These are phyloP conservation scores for Barnardius zonarius DNA, from an alignment of 2,113 vertebrate species.

Conservation along the genomic window DNA sequence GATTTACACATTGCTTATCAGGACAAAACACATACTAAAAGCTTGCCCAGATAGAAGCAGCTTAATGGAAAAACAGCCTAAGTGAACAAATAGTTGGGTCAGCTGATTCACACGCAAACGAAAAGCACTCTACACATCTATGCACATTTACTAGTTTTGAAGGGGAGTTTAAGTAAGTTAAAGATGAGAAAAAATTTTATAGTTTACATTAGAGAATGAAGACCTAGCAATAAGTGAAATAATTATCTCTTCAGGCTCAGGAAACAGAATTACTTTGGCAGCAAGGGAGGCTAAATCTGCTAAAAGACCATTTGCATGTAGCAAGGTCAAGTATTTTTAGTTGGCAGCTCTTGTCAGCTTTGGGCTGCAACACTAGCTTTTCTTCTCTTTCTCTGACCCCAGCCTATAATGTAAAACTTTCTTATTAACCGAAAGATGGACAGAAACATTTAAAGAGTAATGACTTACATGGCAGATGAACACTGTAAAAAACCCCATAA, in stretches of 20 bases:
- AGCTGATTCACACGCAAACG: background rate
- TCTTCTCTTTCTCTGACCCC: background rate
- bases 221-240: background rate
- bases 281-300: background rate
- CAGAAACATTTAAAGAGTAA: background rate
- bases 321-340: slow-evolving; percentile 13
- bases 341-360: background rate
- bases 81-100: background rate
- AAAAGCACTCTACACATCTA: background rate
- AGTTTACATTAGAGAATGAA: background rate
- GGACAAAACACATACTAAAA: background rate
- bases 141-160: background rate
- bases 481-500: background rate
- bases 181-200: background rate
- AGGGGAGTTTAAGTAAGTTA: background rate
- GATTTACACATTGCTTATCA: background rate
- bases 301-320: background rate
- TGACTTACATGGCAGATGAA: background rate
- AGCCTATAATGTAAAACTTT: background rate
- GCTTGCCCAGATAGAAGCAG: background rate
- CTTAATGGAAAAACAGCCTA: background rate
- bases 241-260: background rate
- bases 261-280: background rate
- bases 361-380: background rate
- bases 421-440: background rate